phyloP scores from a whole-genome alignment of 2,888 invertebrate species.

The Vesta saturnalis region DNA sequence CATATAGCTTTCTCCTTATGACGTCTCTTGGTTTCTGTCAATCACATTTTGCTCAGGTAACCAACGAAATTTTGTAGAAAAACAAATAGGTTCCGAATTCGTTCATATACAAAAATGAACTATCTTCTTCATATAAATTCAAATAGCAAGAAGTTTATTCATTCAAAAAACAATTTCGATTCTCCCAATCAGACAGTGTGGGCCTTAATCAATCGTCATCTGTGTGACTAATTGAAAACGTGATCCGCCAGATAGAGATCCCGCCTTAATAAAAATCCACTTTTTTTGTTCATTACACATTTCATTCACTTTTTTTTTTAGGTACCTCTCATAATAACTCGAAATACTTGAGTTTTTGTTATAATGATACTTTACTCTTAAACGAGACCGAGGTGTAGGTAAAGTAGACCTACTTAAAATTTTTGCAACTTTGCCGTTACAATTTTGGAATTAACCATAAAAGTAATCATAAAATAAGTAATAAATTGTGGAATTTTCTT shows the following conservation, averaged over 20 bases:
- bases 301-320: background rate
- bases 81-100: too few relatives aligned
- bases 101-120: too few relatives aligned
- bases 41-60: too few relatives aligned
- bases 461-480: too few relatives aligned
- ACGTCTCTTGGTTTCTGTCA: too few relatives aligned
- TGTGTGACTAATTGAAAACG: slow-evolving; percentile 12
- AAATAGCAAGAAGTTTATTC: too few relatives aligned
- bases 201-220: background rate
- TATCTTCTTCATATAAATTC: too few relatives aligned
- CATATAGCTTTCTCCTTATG: too few relatives aligned
- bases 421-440: background rate
- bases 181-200: background rate
- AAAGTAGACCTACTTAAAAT: background rate
- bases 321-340: background rate
- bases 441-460: background rate
- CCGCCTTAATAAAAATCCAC: background rate
- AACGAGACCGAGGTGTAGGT: too few relatives aligned
- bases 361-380: too few relatives aligned
- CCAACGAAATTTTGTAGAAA: too few relatives aligned
- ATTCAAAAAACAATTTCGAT: background rate
- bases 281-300: background rate
- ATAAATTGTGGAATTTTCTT: background rate
- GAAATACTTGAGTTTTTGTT: too few relatives aligned
- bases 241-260: background rate